Evolutionary conservation across 2,797 vertebrate genomes (phyloP).

Genomic region (Sebastes nivosus): DNA sequence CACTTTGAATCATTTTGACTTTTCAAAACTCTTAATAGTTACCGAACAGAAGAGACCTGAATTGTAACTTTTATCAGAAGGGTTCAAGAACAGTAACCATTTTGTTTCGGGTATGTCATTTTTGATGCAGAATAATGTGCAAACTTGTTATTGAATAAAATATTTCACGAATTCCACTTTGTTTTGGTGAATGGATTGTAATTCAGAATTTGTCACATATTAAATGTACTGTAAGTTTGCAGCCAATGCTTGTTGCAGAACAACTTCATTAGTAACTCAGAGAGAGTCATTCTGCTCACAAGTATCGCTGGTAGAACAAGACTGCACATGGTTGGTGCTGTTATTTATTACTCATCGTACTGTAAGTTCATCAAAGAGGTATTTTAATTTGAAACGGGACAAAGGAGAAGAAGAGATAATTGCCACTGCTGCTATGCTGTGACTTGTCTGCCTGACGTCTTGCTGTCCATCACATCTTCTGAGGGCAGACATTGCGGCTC

Average conservation of each 20-base stretch:
- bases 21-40: neutral
- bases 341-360: slow-evolving; percentile 62
- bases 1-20: neutral
- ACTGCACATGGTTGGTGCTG: slow-evolving; percentile 47
- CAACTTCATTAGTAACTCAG: neutral
- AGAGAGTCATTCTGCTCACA: neutral
- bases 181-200: neutral
- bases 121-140: neutral
- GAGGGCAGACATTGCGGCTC: slow-evolving; percentile 19
- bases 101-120: neutral
- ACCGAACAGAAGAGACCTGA: neutral
- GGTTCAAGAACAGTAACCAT: neutral
- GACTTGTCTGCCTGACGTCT: slow-evolving; percentile 57
- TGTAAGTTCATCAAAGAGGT: slow-evolving; percentile 30
- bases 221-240: neutral
- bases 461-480: slow-evolving; percentile 26
- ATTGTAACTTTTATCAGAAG: neutral
- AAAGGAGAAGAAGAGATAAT: slow-evolving; percentile 50
- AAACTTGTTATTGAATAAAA: neutral
- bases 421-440: slow-evolving; percentile 26
- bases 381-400: slow-evolving; percentile 47
- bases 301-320: slow-evolving; percentile 46
- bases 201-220: neutral
- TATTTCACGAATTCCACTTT: neutral
- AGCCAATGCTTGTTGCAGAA: neutral